Evolutionary conservation across 2,888 invertebrate genomes (phyloP), one percentile per base, ranked within the genome.

Genomic region (Apotomis capreana): DNA sequence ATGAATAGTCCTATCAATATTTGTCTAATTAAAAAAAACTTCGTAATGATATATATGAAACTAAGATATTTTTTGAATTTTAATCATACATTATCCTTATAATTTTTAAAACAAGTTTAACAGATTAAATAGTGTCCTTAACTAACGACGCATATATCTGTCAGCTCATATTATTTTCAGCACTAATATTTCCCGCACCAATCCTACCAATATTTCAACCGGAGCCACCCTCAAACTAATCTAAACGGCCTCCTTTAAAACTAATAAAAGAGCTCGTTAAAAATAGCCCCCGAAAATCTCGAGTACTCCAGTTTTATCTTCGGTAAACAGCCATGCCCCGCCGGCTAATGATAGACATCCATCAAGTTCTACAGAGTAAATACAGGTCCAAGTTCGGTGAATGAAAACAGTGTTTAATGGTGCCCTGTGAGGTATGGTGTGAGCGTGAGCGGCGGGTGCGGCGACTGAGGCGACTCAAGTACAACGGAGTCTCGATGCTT

Each of bases 201-300:
- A 89, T 90, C 87, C 87, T 84, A 85, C 83, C 83, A 84, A 83
- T 71, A 71, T 61, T 61, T 71, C 71, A 71, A 62, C 61, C 64
- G 57, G 57, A 71, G 65, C 71, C 64, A 65, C 86, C 87, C 86
- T 85, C 87, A 83, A 84, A 88, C 77, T 83, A 91, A 92, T 93
- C 92, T 93, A 89, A 93, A 92, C 91, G 90, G 90, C 90, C 92
- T 87, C 90, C 90, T 92, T 91, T 90, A 89, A 89, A 92, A 90
- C 91, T 90, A 91, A 91, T 92, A 92, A 92, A 92, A 91, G 85
- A 87, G 85, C 84, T 88, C 87, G 90, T 91, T 91, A 86, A 86
- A 92, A 92, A 92, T 92, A 92, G 91, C 92, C 89, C 90, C 92
- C 88, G 90, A 89, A 90, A 88, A 87, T 87, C 87, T 91, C 88